These are phyloP conservation scores for Apogon hyalosoma DNA, from an alignment of 2,797 vertebrate genomes.

Conservation along the genomic window DNA sequence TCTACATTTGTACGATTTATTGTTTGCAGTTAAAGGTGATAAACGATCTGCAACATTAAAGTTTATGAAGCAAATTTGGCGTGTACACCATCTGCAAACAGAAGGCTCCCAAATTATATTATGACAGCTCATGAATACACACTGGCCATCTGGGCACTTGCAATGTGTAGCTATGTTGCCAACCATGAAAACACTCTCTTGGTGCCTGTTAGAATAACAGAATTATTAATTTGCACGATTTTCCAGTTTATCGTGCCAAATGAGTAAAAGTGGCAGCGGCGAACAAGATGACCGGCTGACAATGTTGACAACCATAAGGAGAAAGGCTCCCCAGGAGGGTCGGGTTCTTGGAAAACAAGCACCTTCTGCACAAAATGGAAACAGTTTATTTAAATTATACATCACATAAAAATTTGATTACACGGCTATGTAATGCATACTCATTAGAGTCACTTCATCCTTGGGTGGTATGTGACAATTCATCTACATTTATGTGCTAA, in stretches of 20 bases:
- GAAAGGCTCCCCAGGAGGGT: background rate
- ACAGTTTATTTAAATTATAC: slow-evolving; percentile 34
- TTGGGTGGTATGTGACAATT: background rate
- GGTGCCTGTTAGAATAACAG: slow-evolving; percentile 25
- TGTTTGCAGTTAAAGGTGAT: slow-evolving; percentile 41
- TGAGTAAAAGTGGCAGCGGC: slow-evolving; percentile 5
- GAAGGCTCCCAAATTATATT: slow-evolving; percentile 31
- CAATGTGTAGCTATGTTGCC: slow-evolving; percentile 22
- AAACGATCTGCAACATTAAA: slow-evolving; percentile 50
- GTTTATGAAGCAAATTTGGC: slow-evolving; percentile 54
- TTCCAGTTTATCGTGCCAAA: slow-evolving; percentile 33
- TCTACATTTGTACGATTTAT: slow-evolving; percentile 31
- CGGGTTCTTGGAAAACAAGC: slow-evolving; percentile 1
- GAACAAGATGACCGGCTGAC: slow-evolving; percentile 1
- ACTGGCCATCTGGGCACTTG: slow-evolving; percentile 52
- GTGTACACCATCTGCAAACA: slow-evolving; percentile 41
- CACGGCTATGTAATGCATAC: background rate
- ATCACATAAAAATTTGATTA: slow-evolving; percentile 6
- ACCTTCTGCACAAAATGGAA: slow-evolving; percentile 25
- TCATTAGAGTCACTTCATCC: background rate
- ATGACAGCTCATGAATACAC: slow-evolving; percentile 38
- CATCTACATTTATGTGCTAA: slow-evolving; percentile 3
- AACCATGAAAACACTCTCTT: slow-evolving; percentile 30
- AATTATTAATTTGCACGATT: slow-evolving; percentile 36
- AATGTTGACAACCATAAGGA: slow-evolving; percentile 1